Percentiles rank a stretch among this genome's conserved stretches.
Conservation (phyloP, 2,113 vertebrate species). For the Laticauda colubrina region DNA sequence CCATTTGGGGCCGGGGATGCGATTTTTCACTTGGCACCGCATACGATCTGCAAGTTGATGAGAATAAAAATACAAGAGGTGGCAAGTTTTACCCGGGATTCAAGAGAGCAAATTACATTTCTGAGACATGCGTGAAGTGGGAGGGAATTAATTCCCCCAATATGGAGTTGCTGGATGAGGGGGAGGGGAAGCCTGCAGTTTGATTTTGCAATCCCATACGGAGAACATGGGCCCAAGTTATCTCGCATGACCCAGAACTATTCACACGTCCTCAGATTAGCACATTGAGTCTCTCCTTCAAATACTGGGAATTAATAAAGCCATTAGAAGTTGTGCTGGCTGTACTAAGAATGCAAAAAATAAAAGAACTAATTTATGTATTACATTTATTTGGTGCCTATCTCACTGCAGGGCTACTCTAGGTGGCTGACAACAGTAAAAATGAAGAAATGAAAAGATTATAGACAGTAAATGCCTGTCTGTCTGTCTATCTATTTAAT, state of each 20-base stretch:
- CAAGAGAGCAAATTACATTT: not conserved
- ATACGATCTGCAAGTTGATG: slow-evolving; percentile 6
- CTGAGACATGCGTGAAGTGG: not conserved
- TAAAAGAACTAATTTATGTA: not conserved
- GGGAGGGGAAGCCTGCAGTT: not conserved
- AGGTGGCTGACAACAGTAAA: not conserved
- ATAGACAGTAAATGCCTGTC: not conserved
- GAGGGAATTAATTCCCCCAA: too few species aligned
- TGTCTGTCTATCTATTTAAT: too few species aligned
- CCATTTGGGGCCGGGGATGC: not conserved
- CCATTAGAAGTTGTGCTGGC: not conserved
- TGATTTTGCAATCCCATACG: too few species aligned
- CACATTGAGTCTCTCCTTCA: not conserved
- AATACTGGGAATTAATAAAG: not conserved
- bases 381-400: not conserved
- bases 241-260: not conserved
- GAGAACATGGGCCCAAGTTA: not conserved
- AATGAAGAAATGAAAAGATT: not conserved
- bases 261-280: not conserved
- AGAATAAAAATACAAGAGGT: not conserved
- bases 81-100: not conserved
- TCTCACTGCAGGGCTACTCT: not conserved
- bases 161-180: not conserved
- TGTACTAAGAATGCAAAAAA: not conserved
- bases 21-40: not conserved